Evolutionary conservation across 2,888 invertebrate genomes (phyloP), one percentile per base, ranked within the genome.

Genomic region (Nephrocerus scutellatus): DNA sequence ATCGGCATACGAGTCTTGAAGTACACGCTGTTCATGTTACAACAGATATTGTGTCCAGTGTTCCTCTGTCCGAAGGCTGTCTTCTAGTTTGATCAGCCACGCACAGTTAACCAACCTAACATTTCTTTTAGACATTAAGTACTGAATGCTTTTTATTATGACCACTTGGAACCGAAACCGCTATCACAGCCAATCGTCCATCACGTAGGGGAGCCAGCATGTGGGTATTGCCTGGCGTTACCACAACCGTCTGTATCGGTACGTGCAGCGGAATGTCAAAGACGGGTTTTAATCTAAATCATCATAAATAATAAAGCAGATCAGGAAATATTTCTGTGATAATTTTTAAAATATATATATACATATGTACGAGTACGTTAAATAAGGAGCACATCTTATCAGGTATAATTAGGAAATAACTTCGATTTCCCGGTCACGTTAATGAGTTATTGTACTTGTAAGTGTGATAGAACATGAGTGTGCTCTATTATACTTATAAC

Each of bases 191-290:
- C 28, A 73, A 54, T 29, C 69, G 70, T 4, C 78, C 78, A 54
- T 78, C 77, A 2, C 71, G 63, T 12, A 78, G 60, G 2, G 76
- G 75, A 2, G 72, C 75, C 44, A 79, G 58, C 35, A 78, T 66
- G 51, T 79, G 78, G 22, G 75, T 75, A 49, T 71, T 72, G 24
- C 72, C 71, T 12, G 69, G 65, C 12, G 73, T 70, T 8, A 72
- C 67, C 30, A 72, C 67, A 18, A 72, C 67, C 12, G 70, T 70
- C 55, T 72, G 72, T 38, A 73, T 68, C 39, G 72, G 72, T 50
- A 72, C 66, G 51, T 73, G 72, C 34, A 73, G 54, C 8, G 73
- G 72, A 55, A 73, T 69, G 55, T 72, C 72, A 48, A 70, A 71
- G 20, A 72, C 68, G 33, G 72, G 72, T 47, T 71, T 71, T 38